phyloP scores from a whole-genome alignment of 2,113 vertebrate genomes.

The Poecilia latipinna region DNA sequence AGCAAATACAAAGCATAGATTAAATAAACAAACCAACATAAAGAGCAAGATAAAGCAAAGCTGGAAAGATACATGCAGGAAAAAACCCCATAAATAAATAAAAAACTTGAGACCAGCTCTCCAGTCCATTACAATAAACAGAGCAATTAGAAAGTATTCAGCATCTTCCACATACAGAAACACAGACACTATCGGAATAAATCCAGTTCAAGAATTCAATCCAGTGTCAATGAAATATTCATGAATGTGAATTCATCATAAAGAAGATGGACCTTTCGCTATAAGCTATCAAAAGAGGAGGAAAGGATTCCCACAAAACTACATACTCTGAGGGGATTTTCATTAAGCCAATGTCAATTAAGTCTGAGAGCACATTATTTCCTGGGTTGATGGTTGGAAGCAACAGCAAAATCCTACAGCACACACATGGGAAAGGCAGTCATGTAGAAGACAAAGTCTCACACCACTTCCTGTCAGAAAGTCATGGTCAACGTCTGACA shows the following conservation, averaged over 20 bases:
- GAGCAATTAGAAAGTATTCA: background rate
- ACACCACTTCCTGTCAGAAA: conserved; percentile 3
- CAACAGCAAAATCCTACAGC: conserved; percentile 5
- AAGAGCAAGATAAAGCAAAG: background rate
- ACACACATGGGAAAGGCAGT: background rate
- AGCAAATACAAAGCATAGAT: background rate
- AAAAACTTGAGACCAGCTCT: background rate
- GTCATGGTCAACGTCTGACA: background rate
- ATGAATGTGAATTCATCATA: conserved; percentile 8
- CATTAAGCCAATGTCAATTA: conserved; percentile 28
- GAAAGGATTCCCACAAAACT: background rate
- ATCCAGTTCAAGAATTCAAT: conserved; percentile 6
- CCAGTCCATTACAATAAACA: background rate
- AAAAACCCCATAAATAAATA: no score
- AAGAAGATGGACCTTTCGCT: conserved; percentile 7
- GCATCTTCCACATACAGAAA: background rate
- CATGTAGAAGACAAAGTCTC: background rate
- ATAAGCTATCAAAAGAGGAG: background rate
- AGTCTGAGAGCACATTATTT: conserved; percentile 7
- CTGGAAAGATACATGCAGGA: no score
- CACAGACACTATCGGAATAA: background rate
- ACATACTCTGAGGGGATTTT: conserved; percentile 10
- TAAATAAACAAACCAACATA: background rate
- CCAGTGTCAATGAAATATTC: conserved; percentile 18
- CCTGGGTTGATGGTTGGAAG: conserved; percentile 14